Conservation (phyloP, 2,888 invertebrate species). For the Rutpela maculata region DNA sequence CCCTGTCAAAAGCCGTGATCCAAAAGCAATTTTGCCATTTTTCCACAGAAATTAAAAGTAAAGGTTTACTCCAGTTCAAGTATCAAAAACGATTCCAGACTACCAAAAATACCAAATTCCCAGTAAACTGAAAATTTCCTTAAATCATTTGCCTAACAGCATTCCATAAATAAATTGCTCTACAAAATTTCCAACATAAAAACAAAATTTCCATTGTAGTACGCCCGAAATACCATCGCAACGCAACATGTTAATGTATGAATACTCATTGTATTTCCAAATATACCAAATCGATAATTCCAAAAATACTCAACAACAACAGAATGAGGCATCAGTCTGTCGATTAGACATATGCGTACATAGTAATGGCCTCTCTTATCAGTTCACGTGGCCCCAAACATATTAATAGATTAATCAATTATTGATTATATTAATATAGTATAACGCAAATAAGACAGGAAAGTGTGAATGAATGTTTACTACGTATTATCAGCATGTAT, state of each 20-base stretch:
- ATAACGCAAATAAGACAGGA: neutral
- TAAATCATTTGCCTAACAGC: neutral
- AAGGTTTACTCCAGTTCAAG: too few species aligned
- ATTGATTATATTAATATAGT: neutral
- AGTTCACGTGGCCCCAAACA: neutral
- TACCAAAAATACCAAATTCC: neutral
- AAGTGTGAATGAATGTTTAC: neutral
- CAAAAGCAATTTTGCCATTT: too few species aligned
- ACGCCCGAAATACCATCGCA: neutral
- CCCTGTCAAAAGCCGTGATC: too few species aligned
- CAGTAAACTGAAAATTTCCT: neutral
- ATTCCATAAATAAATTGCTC: neutral
- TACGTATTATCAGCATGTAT: neutral
- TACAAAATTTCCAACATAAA: neutral
- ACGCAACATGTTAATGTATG: constrained; percentile 5
- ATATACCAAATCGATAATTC: constrained; percentile 13
- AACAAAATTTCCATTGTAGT: constrained; percentile 11
- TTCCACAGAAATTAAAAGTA: too few species aligned
- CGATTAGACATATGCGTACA: neutral
- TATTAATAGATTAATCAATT: constrained; percentile 2
- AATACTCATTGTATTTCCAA: constrained; percentile 1
- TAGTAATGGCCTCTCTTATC: neutral
- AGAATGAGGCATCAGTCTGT: neutral
- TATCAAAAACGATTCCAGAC: neutral
- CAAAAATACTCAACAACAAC: neutral